phyloP scores from a whole-genome alignment of 2,797 vertebrate genomes.

The Pseudomugil gertrudae region DNA sequence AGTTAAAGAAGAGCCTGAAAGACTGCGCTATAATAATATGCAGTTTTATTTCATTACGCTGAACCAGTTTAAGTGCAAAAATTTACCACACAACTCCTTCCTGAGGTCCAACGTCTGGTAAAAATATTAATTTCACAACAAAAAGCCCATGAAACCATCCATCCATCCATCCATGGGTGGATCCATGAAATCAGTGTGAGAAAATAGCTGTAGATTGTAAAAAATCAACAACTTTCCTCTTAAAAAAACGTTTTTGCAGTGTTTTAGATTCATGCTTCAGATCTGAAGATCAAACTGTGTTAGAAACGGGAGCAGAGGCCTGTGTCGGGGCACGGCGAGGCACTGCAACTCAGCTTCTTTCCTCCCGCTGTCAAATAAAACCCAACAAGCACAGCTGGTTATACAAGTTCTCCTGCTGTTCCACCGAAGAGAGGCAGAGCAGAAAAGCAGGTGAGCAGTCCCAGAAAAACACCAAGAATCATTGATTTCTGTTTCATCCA shows the following conservation, averaged over 20 bases:
- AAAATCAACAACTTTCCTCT: too few species aligned
- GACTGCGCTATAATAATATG: too few species aligned
- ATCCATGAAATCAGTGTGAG: not conserved
- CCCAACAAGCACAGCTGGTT: constrained; percentile 34
- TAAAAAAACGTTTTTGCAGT: too few species aligned
- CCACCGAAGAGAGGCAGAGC: constrained; percentile 11
- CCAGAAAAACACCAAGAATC: constrained; percentile 10
- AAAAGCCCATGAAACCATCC: too few species aligned
- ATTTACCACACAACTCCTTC: too few species aligned
- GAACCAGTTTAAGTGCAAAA: too few species aligned
- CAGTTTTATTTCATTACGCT: too few species aligned
- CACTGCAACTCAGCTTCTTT: constrained; percentile 2
- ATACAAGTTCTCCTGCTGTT: constrained; percentile 24
- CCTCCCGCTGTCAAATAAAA: constrained; percentile 26
- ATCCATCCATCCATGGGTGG: too few species aligned
- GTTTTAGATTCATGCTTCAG: not conserved
- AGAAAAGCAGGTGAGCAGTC: constrained; percentile 6
- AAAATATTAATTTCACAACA: too few species aligned
- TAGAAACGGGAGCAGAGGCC: constrained; percentile 19
- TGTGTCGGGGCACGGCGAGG: constrained; percentile 25
- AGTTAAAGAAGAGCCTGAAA: too few species aligned
- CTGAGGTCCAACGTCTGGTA: too few species aligned
- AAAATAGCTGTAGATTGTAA: too few species aligned
- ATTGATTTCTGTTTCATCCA: constrained; percentile 19
- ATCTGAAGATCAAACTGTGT: constrained; percentile 30